A percentile compares a stretch with the other conserved stretches of the same genome.
phyloP scores from a whole-genome alignment of 2,888 invertebrate genomes.

The Timema cristinae region DNA sequence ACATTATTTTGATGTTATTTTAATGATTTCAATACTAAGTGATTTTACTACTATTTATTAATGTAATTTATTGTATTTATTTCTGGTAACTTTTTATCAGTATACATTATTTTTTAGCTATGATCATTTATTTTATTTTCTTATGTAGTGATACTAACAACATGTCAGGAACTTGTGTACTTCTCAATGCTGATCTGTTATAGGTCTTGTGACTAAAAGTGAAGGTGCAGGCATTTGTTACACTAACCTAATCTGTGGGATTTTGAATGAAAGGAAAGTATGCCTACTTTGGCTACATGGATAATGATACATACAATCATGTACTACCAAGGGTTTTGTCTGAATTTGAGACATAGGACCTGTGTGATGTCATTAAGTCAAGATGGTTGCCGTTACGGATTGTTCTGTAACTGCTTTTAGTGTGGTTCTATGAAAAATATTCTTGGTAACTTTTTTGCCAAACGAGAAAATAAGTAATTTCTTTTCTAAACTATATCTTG shows the following conservation, averaged over 20 bases:
- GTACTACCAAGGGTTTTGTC: constrained; percentile 5
- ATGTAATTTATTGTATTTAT: no score
- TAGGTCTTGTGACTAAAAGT: no score
- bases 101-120: no score
- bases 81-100: no score
- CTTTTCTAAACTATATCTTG: neutral
- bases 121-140: no score
- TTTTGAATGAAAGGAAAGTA: neutral
- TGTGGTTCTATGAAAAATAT: neutral
- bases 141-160: no score
- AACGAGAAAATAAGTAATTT: neutral
- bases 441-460: neutral
- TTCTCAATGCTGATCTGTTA: no score
- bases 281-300: neutral
- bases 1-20: no score
- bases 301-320: neutral
- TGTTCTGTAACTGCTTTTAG: neutral
- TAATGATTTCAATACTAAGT: no score
- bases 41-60: no score
- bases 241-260: constrained; percentile 10
- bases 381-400: neutral
- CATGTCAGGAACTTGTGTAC: no score
- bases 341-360: neutral
- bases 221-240: no score
- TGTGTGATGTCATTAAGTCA: neutral